Evolutionary conservation across 2,888 invertebrate species (phyloP), one percentile per base, ranked within the genome.

Genomic region (Aspidapion aeneum): DNA sequence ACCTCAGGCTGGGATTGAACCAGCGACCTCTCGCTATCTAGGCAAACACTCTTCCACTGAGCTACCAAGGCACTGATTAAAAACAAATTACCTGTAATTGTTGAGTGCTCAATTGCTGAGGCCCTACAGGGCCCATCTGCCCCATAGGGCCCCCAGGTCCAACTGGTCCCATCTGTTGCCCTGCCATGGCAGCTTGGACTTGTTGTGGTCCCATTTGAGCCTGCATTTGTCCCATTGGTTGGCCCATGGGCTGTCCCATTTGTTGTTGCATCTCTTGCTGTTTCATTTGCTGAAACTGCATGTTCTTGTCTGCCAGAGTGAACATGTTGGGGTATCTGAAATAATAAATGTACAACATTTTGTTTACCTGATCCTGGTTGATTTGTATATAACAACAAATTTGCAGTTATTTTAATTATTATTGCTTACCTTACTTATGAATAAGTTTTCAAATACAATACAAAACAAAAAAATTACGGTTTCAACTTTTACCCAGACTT

Each of bases 191-290:
- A 35, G 5, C 35, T 84, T 85, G 59, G 83, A 85, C 35, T 12
- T 84, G 80, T 69, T 83, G 86, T 68, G 84, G 84, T 5, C 82
- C 82, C 72, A 82, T 82, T 5, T 83, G 84, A 62, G 79, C 81
- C 67, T 69, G 69, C 55, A 71, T 71, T 68, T 81, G 81, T 74
- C 68, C 69, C 18, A 70, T 65, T 48, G 66, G 68, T 49, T 67
- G 71, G 50, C 68, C 68, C 54, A 68, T 62, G n/a, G n/a, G 84
- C 68, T 81, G 81, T 74, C 68, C 69, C 18, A 70, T 65, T 48
- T 66, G 68, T 49, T 67, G 71, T 50, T 69, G 69, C 54, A 68
- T 62, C 52, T 65, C 66, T 59, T 69, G 70, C 17, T 70, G 71
- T 57, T 70, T 67, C 7, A 22, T 51, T 16, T 63, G 63, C 20